These are phyloP conservation scores for Onthophagus sagittarius DNA, from an alignment of 2,888 invertebrate genomes.

Conservation along the genomic window DNA sequence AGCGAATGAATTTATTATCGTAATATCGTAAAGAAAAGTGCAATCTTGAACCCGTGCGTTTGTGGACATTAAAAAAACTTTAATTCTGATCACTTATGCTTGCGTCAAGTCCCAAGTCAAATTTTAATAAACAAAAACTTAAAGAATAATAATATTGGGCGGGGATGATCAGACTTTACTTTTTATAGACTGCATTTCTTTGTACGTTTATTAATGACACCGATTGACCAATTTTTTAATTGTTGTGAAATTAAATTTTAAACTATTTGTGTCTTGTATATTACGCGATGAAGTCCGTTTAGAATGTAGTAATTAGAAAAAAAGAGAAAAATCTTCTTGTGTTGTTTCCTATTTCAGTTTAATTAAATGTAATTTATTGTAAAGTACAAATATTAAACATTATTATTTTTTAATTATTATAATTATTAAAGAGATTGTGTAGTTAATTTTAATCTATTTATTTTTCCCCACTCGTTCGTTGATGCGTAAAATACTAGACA, in stretches of 20 bases:
- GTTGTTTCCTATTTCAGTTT: conserved; percentile 19
- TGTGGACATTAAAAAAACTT: conserved; percentile 16
- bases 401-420: conserved; percentile 8
- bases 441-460: conserved; percentile 19
- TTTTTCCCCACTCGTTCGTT: background rate
- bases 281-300: conserved; percentile 13
- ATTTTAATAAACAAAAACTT: background rate
- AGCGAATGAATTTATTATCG: conserved; percentile 31
- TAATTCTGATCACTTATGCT: conserved; percentile 11
- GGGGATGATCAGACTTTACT: conserved; percentile 1
- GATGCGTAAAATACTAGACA: conserved; percentile 18
- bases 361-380: conserved; percentile 18
- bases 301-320: conserved; percentile 3
- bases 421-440: conserved; percentile 12
- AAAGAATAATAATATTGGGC: background rate
- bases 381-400: conserved; percentile 18
- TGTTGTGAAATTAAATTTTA: conserved; percentile 10
- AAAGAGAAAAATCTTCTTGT: background rate
- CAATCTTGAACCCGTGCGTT: conserved; percentile 40
- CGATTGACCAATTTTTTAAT: conserved; percentile 18
- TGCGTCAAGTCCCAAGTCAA: background rate
- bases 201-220: conserved; percentile 6
- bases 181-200: conserved; percentile 18
- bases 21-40: conserved; percentile 2
- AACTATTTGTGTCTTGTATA: conserved; percentile 17